Evolutionary conservation across 2,888 invertebrate genomes (phyloP), one percentile per base, ranked within the genome.

Genomic region (Rhimphoctona megacephalus): DNA sequence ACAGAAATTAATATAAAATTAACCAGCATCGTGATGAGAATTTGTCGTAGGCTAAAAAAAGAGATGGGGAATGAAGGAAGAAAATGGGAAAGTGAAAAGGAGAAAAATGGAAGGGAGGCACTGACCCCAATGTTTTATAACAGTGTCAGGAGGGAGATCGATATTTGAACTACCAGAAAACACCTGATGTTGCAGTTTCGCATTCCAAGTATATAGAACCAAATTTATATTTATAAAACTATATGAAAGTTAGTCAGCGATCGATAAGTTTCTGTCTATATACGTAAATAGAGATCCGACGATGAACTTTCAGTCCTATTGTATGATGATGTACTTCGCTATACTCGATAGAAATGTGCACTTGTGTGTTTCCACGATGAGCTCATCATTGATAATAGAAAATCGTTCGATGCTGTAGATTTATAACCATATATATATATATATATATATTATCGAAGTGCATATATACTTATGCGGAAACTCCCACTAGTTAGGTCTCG

Each of bases 71-170:
- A 64, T 19, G 54, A 39, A n/a, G 52, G 6, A 39, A 36, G 72
- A 9, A 25, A 46, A 77, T 36, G 79, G 70, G 19, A n/a, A 66
- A 64, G 73, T 46, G 30, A 61, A 64, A 36, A 54, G 11, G 49
- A 22, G 39, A 61, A 66, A 70, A 46, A 69, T 14, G 25, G 64
- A 70, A 79, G n/a, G 17, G 73, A 81, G 77, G 73, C 77, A 84
- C 64, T 77, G 80, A 83, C 84, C 86, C 81, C 86, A 43, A 81
- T 72, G 57, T 57, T 57, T 74, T 81, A 46, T 84, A 86, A 86
- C 81, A 84, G 84, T 83, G 86, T 81, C 86, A 86, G 30, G 39
- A 66, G 67, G 25, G 52, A 77, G 83, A 81, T 84, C 84, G 83
- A 84, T 86, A 86, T 81, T 57, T 49, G 33, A 39, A 77, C 81